Percentiles rank a stretch among this genome's conserved stretches.
Evolutionary conservation across 2,888 invertebrate species (phyloP).

Genomic region (Copidosoma aretas): DNA sequence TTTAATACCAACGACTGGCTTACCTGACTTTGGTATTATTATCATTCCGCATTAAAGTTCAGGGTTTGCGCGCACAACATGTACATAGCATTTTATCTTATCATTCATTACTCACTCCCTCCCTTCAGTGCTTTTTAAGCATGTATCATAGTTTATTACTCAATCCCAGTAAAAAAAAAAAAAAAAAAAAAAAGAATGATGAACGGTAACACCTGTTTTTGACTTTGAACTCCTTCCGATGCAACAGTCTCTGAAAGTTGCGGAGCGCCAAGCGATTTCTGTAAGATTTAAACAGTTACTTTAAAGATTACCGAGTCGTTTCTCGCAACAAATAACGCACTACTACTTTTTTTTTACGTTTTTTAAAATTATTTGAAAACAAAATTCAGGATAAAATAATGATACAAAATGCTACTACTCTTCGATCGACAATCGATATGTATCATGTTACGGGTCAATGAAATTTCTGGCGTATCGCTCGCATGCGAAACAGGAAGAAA

Average conservation of each 20-base stretch:
- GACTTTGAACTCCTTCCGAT: conserved; percentile 11
- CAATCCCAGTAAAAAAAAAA: conserved; percentile 21
- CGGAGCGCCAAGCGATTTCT: conserved; percentile 10
- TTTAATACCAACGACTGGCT: conserved; percentile 18
- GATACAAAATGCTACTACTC: background rate
- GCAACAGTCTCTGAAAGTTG: conserved; percentile 25
- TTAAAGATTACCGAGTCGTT: conserved; percentile 24
- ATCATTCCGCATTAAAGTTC: conserved; percentile 15
- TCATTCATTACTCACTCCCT: conserved; percentile 15
- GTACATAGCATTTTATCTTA: conserved; percentile 21
- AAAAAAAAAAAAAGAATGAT: background rate
- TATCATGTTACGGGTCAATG: conserved; percentile 14
- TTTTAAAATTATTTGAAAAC: background rate
- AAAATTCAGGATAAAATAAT: conserved; percentile 19
- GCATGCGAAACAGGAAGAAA: conserved; percentile 8
- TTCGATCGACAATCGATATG: conserved; percentile 22
- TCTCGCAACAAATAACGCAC: background rate
- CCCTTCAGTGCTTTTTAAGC: conserved; percentile 3
- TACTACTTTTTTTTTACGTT: conserved; percentile 19
- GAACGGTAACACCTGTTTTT: conserved; percentile 1
- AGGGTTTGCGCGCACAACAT: conserved; percentile 22
- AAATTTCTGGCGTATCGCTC: conserved; percentile 17
- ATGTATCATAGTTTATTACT: background rate
- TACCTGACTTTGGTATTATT: conserved; percentile 30
- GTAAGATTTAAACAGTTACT: conserved; percentile 26